Conservation (phyloP, 2,797 vertebrate genomes). For the Danio jaintianensis region DNA sequence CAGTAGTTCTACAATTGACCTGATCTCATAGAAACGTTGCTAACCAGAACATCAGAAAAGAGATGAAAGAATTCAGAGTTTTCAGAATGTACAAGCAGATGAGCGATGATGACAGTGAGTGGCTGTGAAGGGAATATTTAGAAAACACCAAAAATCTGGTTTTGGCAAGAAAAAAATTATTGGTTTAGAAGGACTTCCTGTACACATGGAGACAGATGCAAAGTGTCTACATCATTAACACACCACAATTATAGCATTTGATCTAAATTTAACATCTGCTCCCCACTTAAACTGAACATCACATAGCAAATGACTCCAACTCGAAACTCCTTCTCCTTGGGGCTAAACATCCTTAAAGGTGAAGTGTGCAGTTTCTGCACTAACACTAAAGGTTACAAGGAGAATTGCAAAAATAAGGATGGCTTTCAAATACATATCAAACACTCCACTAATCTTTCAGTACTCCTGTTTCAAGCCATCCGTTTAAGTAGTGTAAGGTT, state of each 20-base stretch:
- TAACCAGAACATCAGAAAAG: neutral
- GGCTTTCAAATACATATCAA: neutral
- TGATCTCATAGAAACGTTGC: conserved; percentile 1
- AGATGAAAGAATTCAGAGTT: conserved; percentile 2
- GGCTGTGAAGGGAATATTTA: conserved; percentile 75
- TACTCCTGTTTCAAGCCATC: neutral
- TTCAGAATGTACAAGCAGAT: conserved; percentile 53
- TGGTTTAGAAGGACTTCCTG: conserved; percentile 75
- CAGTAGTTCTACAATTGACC: neutral
- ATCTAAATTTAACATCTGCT: conserved; percentile 76
- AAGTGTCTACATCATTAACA: conserved; percentile 79
- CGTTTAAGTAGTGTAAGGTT: neutral
- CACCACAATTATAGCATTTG: conserved; percentile 79
- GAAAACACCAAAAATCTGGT: conserved; percentile 79
- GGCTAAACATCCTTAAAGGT: conserved; percentile 36
- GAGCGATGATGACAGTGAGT: conserved; percentile 61
- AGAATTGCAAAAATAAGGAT: neutral
- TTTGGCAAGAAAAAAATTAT: conserved; percentile 73
- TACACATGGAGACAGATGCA: conserved; percentile 75
- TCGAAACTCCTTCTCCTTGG: conserved; percentile 34
- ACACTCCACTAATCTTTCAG: neutral
- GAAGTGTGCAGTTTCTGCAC: conserved; percentile 11
- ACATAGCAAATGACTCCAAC: conserved; percentile 67
- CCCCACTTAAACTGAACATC: conserved; percentile 64
- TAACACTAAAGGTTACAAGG: neutral